A percentile compares a stretch with the other conserved stretches of the same genome.
Conservation (phyloP, 2,113 vertebrate genomes). For the Gavialis gangeticus region DNA sequence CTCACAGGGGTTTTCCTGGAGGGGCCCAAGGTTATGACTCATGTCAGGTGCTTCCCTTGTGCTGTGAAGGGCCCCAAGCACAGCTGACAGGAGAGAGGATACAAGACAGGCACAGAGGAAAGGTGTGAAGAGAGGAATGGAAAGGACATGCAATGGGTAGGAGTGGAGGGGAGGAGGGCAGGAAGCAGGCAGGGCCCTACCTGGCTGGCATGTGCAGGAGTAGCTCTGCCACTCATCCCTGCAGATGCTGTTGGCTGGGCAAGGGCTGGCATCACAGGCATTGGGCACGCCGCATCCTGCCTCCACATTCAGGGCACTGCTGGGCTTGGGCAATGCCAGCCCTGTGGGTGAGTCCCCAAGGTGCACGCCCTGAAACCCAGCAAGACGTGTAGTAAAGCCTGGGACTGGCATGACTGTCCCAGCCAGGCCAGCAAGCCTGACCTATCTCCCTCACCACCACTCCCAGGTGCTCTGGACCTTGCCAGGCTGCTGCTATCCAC, state of each 20-base stretch:
- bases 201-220: constrained; percentile 90
- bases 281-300: constrained; percentile 88
- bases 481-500: background rate
- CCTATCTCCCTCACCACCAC: background rate
- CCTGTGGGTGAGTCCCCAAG: constrained; percentile 87
- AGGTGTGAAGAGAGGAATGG: background rate
- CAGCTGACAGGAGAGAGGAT: background rate
- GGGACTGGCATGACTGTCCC: background rate
- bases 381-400: constrained; percentile 16
- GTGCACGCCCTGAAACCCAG: constrained; percentile 88
- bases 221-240: constrained; percentile 92
- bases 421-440: background rate
- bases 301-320: constrained; percentile 89
- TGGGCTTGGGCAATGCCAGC: constrained; percentile 86
- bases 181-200: constrained; percentile 70
- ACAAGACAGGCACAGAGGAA: background rate
- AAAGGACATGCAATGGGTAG: background rate
- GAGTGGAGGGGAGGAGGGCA: background rate
- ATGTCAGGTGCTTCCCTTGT: background rate
- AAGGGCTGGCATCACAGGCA: constrained; percentile 89
- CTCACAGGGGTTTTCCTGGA: background rate
- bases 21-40: too few relatives aligned
- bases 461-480: background rate
- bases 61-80: background rate
- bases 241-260: constrained; percentile 89